Base-by-base conservation (phyloP, 2,113 vertebrate genomes). In the Forbesichthys papilliferus region DNA sequence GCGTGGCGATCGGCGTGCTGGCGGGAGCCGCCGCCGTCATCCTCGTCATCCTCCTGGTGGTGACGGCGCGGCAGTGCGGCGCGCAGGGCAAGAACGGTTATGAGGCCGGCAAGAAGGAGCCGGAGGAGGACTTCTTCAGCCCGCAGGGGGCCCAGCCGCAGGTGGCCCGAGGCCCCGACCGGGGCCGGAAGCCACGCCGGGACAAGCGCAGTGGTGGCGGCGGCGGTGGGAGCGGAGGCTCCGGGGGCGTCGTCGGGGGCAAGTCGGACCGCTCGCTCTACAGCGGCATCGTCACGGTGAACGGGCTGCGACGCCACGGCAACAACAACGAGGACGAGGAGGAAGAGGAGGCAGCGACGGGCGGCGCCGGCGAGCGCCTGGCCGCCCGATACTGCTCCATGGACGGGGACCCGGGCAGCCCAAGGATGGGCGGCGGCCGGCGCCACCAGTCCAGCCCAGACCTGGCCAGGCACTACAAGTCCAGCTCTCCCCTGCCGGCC, bases 381-480 rank as follows among this genome's bases (percentile, higher is more conserved):
- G 96, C 95, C 46, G 95, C 96, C 64, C 93, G 96, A 66, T 99
- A 99, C 0, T 95, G 96, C 48, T 95, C 95, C 0, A 93, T 96
- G 68, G 94, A 97, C 0, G 95, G 96, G 0, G 92, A 94, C 80
- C 94, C 96, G 52, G 94, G 94, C 48, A 92, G 96, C 9, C 97
- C 97, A 10, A 90, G 96, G 7, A 95, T 97, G 0, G 93, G 96
- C 0, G 95, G 96, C 0, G 94, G 96, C 0, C 93, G 95, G 1
- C 94, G 95, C 42, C 96, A 98, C 3, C 96, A 95, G 48, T 93
- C 91, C 0, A 99, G 96, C 79, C 97, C 97, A 0, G 96, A 98
- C 83, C 90, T 98, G 77, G 97, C 96, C 33, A 90, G 96, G 79
- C 97, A 99, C 91, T 99, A 99, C 90, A 97, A 97, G 87, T 98